These are phyloP conservation scores for Apotomis turbidana DNA, from an alignment of 2,888 invertebrate species.

Conservation along the genomic window DNA sequence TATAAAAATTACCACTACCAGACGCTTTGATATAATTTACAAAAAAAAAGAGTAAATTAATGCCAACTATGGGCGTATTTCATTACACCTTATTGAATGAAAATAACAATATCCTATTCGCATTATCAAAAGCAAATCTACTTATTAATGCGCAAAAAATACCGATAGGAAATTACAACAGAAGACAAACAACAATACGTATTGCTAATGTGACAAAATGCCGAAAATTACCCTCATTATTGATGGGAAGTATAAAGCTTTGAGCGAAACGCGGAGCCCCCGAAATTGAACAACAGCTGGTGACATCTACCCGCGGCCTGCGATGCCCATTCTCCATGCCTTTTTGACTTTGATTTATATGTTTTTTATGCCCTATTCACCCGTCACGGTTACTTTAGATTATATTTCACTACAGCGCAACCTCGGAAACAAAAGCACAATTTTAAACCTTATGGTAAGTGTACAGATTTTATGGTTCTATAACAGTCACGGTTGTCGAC, in stretches of 20 bases:
- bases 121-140: constrained; percentile 13
- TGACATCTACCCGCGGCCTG: constrained; percentile 75
- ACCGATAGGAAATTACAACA: constrained; percentile 16
- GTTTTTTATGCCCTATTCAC: constrained; percentile 83
- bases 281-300: constrained; percentile 68
- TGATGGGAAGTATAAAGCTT: constrained; percentile 76
- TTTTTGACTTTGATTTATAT: constrained; percentile 85
- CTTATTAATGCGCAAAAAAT: constrained; percentile 26
- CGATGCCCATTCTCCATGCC: constrained; percentile 80
- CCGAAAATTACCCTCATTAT: constrained; percentile 82
- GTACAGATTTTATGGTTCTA: constrained; percentile 52
- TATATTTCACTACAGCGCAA: constrained; percentile 60
- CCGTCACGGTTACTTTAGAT: constrained; percentile 78
- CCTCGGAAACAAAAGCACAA: constrained; percentile 41
- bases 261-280: constrained; percentile 56
- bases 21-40: not conserved
- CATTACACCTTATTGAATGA: constrained; percentile 20
- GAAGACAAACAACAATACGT: constrained; percentile 71
- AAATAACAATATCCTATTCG: constrained; percentile 14
- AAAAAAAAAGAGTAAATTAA: not conserved
- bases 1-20: not conserved
- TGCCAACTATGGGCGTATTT: not conserved
- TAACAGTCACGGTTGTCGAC: constrained; percentile 39
- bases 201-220: constrained; percentile 80
- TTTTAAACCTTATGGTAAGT: constrained; percentile 45